phyloP scores from a whole-genome alignment of 2,888 invertebrate species.

The Cephus sareptanus region DNA sequence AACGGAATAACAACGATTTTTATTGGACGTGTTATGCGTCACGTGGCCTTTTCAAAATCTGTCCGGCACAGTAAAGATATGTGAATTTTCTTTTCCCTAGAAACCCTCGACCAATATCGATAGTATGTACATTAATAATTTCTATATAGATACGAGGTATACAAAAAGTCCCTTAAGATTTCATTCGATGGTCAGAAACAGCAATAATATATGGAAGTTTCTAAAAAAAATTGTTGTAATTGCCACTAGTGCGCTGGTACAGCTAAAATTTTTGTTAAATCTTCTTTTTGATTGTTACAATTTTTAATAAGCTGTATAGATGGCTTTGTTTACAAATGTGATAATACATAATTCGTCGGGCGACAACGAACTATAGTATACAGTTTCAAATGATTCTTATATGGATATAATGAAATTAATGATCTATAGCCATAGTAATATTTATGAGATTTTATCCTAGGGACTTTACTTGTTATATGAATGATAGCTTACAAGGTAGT shows the following conservation, averaged over 20 bases:
- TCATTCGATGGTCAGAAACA: not conserved
- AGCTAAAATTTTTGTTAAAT: not conserved
- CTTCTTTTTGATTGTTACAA: not conserved
- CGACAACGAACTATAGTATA: not conserved
- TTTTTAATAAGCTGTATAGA: not conserved
- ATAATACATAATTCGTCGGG: not conserved
- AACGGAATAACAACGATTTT: not conserved
- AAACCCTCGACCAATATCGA: not conserved
- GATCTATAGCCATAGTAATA: not conserved
- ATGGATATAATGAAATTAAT: not conserved
- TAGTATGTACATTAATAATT: not conserved
- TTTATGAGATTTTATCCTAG: not conserved
- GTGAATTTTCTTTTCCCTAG: not conserved
- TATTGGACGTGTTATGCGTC: not conserved
- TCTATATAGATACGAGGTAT: not conserved
- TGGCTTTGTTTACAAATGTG: not conserved
- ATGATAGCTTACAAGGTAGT: not conserved
- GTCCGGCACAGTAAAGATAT: not conserved
- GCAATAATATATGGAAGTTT: not conserved
- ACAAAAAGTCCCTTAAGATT: not conserved
- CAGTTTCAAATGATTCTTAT: not conserved
- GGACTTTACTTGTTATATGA: not conserved
- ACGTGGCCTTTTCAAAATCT: not conserved
- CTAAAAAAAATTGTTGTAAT: not conserved
- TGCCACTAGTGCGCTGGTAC: not conserved